Evolutionary conservation across 2,113 vertebrate species (phyloP).

Genomic region (Istiophorus platypterus): DNA sequence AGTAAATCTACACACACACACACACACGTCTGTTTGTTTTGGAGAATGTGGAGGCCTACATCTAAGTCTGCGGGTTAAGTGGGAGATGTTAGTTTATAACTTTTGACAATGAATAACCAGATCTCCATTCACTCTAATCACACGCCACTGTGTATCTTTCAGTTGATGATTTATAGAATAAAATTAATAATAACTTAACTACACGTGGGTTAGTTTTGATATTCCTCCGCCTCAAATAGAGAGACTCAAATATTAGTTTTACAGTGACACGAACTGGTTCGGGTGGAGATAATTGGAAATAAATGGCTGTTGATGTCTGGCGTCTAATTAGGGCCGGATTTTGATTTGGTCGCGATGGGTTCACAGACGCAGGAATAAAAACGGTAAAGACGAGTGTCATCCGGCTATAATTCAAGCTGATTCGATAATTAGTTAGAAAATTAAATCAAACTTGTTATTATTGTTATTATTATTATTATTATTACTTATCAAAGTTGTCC

Average conservation of each 20-base stretch:
- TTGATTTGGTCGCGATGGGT: neutral
- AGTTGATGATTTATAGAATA: conserved; percentile 99
- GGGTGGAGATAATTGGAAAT: conserved; percentile 35
- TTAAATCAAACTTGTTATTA: neutral
- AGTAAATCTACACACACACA: conserved; percentile 79
- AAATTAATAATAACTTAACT: conserved; percentile 95
- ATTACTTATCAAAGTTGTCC: neutral
- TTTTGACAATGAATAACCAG: conserved; percentile 95
- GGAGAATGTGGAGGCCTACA: conserved; percentile 79
- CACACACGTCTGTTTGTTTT: conserved; percentile 82
- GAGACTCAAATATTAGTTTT: conserved; percentile 58
- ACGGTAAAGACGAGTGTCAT: neutral
- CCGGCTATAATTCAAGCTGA: too few species aligned
- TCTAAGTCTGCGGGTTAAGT: conserved; percentile 80
- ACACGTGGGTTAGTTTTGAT: conserved; percentile 92
- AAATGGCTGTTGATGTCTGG: neutral
- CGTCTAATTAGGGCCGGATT: neutral
- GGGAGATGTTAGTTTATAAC: conserved; percentile 89
- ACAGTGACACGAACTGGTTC: conserved; percentile 17
- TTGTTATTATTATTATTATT: neutral
- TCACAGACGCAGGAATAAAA: neutral
- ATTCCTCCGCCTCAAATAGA: conserved; percentile 53
- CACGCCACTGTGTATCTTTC: conserved; percentile 94
- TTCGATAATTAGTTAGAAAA: too few species aligned
- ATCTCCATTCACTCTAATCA: conserved; percentile 91